Percentiles rank a stretch among this genome's conserved stretches.
Evolutionary conservation across 2,797 vertebrate genomes (phyloP).

Genomic region (Prunella strophiata): DNA sequence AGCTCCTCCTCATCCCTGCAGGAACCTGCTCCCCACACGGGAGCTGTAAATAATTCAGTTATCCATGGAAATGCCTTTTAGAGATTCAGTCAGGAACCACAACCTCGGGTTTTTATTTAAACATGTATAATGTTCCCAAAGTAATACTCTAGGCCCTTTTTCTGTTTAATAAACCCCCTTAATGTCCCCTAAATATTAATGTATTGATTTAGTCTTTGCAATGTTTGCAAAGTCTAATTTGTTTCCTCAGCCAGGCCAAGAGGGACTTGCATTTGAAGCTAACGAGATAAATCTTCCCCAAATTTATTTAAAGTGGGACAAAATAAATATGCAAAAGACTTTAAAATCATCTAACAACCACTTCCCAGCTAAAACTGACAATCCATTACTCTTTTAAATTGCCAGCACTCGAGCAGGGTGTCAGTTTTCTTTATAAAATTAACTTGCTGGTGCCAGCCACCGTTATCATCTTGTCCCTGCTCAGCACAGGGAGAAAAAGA

Average conservation of each 20-base stretch:
- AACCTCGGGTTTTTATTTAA: constrained; percentile 63
- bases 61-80: constrained; percentile 19
- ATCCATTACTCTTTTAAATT: constrained; percentile 71
- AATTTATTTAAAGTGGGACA: constrained; percentile 75
- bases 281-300: constrained; percentile 76
- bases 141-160: constrained; percentile 63
- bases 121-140: constrained; percentile 54
- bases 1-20: fast-evolving
- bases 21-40: fast-evolving
- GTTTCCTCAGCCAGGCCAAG: constrained; percentile 72
- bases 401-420: constrained; percentile 37
- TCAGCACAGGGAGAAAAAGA: background rate
- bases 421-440: constrained; percentile 62
- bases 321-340: constrained; percentile 77
- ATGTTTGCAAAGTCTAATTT: constrained; percentile 78
- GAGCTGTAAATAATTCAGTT: background rate
- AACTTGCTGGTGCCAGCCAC: constrained; percentile 54
- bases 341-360: constrained; percentile 65
- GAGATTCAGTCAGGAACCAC: constrained; percentile 25
- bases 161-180: constrained; percentile 73
- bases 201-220: constrained; percentile 72
- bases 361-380: constrained; percentile 74
- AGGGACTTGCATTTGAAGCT: constrained; percentile 72
- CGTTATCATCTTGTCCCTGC: constrained; percentile 47
- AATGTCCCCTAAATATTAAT: constrained; percentile 77